Conservation (phyloP, 2,888 invertebrate genomes). For the Gastracanthus pulcherrimus region DNA sequence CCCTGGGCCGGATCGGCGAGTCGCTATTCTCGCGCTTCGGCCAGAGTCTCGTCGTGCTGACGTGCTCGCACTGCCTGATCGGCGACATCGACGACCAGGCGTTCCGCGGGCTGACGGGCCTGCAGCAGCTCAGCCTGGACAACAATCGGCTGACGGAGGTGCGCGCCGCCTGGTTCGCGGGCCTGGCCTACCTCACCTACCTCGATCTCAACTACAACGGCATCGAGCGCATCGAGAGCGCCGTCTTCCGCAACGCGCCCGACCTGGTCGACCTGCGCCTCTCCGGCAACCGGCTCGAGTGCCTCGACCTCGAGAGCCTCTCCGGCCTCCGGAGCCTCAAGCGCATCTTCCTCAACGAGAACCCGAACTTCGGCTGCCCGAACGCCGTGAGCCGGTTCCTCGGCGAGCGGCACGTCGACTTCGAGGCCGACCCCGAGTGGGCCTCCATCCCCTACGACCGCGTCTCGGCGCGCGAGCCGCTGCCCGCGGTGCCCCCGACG, state of each 20-base stretch:
- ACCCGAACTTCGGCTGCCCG: conserved; percentile 71
- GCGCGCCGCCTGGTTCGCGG: conserved; percentile 68
- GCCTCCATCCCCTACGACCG: conserved; percentile 61
- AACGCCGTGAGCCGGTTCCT: conserved; percentile 67
- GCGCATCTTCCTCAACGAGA: conserved; percentile 69
- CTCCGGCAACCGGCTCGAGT: conserved; percentile 72
- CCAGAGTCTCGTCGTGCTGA: conserved; percentile 67
- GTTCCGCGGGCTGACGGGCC: conserved; percentile 65
- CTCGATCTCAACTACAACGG: conserved; percentile 72
- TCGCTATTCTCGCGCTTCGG: conserved; percentile 69
- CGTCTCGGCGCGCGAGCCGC: conserved; percentile 34
- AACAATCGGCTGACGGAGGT: conserved; percentile 68
- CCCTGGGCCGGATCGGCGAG: conserved; percentile 64
- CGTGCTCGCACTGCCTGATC: conserved; percentile 70
- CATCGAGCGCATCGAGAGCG: conserved; percentile 69
- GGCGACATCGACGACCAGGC: conserved; percentile 69
- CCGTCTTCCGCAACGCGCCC: conserved; percentile 67
- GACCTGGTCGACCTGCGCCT: conserved; percentile 70
- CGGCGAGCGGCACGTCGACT: conserved; percentile 61
- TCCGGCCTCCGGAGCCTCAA: conserved; percentile 63
- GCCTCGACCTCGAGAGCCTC: conserved; percentile 68
- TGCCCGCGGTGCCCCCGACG: neutral
- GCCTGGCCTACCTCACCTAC: conserved; percentile 67
- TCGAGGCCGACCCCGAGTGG: conserved; percentile 70
- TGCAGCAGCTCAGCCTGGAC: conserved; percentile 71